Percentiles rank a stretch among this genome's conserved stretches.
These are phyloP conservation scores for Epirrita christyi DNA, from an alignment of 2,888 invertebrate genomes.

Conservation along the genomic window DNA sequence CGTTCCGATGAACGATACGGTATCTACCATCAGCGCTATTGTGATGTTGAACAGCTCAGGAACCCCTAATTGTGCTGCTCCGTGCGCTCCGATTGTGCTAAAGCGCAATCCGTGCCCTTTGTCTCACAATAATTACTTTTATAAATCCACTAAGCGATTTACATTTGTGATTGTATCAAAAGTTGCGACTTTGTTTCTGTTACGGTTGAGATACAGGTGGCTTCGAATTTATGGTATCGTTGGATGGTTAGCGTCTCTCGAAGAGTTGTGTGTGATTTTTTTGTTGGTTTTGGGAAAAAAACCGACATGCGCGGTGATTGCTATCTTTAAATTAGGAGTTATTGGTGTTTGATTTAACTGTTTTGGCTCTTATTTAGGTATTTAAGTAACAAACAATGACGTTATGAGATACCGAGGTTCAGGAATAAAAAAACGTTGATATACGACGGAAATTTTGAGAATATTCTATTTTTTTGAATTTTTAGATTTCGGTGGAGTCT, in stretches of 20 bases:
- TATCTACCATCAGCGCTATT: constrained; percentile 72
- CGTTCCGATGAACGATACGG: constrained; percentile 54
- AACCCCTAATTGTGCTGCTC: constrained; percentile 53
- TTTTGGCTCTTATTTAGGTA: neutral
- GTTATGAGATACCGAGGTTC: no score
- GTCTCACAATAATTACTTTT: constrained; percentile 71
- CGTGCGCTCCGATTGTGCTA: constrained; percentile 38
- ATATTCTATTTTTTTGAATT: no score
- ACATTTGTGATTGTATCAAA: constrained; percentile 65
- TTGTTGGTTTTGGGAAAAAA: constrained; percentile 19
- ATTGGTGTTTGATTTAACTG: neutral
- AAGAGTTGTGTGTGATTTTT: constrained; percentile 25
- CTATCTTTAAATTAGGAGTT: neutral
- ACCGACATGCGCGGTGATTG: neutral
- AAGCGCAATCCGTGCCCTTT: constrained; percentile 62
- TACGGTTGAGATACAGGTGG: constrained; percentile 48
- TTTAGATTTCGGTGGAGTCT: no score
- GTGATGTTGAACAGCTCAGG: constrained; percentile 61
- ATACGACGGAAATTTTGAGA: no score
- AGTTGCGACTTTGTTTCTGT: constrained; percentile 65
- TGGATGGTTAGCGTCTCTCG: neutral
- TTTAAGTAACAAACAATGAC: no score
- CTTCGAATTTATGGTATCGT: constrained; percentile 32
- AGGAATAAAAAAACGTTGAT: no score
- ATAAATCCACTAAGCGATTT: constrained; percentile 71